These are phyloP conservation scores for Nannospalax galili DNA, from an alignment of 2,113 vertebrate species.

Conservation along the genomic window DNA sequence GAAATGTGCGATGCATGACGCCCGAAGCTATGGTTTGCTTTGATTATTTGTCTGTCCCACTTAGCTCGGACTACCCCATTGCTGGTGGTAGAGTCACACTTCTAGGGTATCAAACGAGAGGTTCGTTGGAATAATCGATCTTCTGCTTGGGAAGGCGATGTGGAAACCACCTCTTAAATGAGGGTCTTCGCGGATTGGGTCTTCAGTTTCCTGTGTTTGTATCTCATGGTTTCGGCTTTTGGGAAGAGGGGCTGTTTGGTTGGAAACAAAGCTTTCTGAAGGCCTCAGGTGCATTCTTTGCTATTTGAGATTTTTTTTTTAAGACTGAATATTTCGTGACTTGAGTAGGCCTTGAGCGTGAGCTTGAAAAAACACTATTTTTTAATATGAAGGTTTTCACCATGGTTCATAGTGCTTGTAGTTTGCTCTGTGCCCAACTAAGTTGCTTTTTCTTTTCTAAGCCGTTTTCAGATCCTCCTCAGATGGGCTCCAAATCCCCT, in stretches of 20 bases:
- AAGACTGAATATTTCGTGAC: neutral
- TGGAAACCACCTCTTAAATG: slow-evolving; percentile 71
- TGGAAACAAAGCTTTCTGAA: neutral
- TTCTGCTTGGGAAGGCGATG: slow-evolving; percentile 60
- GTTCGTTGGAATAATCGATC: slow-evolving; percentile 63
- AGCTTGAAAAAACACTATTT: neutral
- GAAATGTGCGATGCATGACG: neutral
- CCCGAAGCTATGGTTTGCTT: neutral
- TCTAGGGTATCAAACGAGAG: slow-evolving; percentile 45
- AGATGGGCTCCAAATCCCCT: rapidly evolving
- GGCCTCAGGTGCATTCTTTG: neutral
- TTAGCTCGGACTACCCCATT: slow-evolving; percentile 4
- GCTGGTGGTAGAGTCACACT: slow-evolving; percentile 56
- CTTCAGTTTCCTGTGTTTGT: slow-evolving; percentile 66
- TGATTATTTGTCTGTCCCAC: neutral
- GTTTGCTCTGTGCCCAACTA: neutral
- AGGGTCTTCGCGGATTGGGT: slow-evolving; percentile 64
- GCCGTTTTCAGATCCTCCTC: neutral
- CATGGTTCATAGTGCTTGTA: neutral
- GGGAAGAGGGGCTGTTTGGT: neutral
- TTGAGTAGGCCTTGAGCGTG: neutral
- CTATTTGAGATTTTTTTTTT: neutral
- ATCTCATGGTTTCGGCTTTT: slow-evolving; percentile 59
- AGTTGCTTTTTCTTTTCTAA: neutral
- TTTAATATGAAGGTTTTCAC: neutral